These are phyloP conservation scores for Ianthella basta DNA, from an alignment of 37 sponge, comb jelly and placozoan genomes.

Conservation along the genomic window DNA sequence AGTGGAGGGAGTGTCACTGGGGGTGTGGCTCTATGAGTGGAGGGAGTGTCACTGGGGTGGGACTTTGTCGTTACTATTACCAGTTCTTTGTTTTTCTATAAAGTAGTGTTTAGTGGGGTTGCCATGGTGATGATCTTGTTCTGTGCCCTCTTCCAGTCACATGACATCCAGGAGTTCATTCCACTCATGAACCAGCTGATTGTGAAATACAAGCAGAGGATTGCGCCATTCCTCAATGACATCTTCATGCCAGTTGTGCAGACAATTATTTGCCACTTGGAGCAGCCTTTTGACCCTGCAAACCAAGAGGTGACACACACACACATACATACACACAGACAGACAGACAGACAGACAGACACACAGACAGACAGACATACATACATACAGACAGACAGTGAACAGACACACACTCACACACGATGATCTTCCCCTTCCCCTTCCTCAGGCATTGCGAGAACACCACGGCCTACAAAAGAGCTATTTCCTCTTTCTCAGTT, in stretches of 20 bases:
- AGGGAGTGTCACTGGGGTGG: too few species aligned
- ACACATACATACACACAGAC: neutral
- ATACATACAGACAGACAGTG: neutral
- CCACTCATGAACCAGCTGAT: conserved; percentile 89
- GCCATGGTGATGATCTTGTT: neutral
- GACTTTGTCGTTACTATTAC: too few species aligned
- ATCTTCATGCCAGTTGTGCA: conserved; percentile 81
- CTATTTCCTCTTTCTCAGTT: conserved; percentile 76
- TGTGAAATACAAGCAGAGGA: conserved; percentile 72
- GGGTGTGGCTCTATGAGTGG: too few species aligned
- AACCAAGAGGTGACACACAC: conserved; percentile 59
- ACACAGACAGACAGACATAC: neutral
- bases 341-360: neutral
- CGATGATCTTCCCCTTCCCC: neutral
- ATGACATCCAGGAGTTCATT: conserved; percentile 87
- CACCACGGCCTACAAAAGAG: conserved; percentile 61
- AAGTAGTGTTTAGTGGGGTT: too few species aligned
- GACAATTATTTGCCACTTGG: conserved; percentile 52
- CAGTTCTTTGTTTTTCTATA: too few species aligned
- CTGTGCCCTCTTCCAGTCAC: conserved; percentile 39
- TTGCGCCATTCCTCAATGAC: conserved; percentile 61
- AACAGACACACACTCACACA: neutral
- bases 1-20: too few species aligned
- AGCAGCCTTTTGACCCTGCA: conserved; percentile 52
- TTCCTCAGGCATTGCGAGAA: conserved; percentile 61